Evolutionary conservation across 2,797 vertebrate genomes (phyloP).

Genomic region (Lacerta viridis): DNA sequence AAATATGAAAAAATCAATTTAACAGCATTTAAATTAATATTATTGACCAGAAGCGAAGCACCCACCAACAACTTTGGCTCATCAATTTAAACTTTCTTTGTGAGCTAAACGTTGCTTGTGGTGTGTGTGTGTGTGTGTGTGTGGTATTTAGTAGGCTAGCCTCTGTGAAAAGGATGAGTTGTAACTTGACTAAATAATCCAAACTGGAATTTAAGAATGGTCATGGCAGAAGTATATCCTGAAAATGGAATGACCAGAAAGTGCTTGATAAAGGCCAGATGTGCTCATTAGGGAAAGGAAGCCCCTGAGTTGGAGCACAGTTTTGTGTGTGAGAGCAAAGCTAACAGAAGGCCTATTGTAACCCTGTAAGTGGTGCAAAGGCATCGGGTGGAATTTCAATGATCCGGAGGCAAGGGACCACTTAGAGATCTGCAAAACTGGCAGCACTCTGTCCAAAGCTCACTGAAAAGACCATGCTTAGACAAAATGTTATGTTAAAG

Average conservation of each 20-base stretch:
- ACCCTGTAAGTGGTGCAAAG: constrained; percentile 1
- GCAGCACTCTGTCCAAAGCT: neutral
- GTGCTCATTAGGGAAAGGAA: constrained; percentile 29
- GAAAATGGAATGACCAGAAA: neutral
- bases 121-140: neutral
- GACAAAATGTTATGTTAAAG: rapidly evolving
- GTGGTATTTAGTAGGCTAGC: neutral
- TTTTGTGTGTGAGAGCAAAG: constrained; percentile 21
- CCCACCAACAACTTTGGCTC: neutral
- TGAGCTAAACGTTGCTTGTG: neutral
- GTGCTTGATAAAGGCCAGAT: constrained; percentile 32
- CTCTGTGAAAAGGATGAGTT: neutral
- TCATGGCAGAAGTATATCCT: neutral
- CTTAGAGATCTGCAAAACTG: neutral
- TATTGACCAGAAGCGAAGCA: neutral
- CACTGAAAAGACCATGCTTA: neutral
- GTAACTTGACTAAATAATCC: neutral
- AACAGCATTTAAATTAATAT: neutral
- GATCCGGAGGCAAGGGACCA: constrained; percentile 19
- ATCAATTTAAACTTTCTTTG: neutral
- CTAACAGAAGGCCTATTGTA: constrained; percentile 42
- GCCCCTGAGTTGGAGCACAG: constrained; percentile 17
- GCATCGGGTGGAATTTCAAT: constrained; percentile 49
- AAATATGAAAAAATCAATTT: neutral
- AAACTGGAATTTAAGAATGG: neutral